phyloP scores from a whole-genome alignment of 2,113 vertebrate species.

The Steatornis caripensis region DNA sequence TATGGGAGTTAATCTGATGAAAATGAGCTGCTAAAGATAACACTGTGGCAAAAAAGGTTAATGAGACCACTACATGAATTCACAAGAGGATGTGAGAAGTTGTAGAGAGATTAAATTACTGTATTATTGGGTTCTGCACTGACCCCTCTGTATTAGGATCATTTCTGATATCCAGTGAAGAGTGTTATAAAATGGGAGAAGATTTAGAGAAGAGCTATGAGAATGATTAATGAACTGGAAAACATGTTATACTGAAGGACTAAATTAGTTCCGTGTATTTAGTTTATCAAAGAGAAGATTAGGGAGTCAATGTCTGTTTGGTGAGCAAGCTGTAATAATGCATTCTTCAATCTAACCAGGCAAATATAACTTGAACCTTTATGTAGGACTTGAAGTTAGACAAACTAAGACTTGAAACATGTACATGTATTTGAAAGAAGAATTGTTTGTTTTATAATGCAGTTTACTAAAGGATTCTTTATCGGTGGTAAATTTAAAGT shows the following conservation, averaged over 20 bases:
- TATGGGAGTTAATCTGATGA: slow-evolving; percentile 34
- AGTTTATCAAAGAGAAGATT: background rate
- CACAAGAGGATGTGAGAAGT: slow-evolving; percentile 11
- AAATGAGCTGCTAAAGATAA: slow-evolving; percentile 62
- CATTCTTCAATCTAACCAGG: background rate
- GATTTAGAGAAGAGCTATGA: background rate
- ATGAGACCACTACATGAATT: slow-evolving; percentile 37
- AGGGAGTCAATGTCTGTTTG: background rate
- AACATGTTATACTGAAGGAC: background rate
- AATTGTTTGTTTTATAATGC: background rate
- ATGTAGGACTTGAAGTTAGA: background rate
- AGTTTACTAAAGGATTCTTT: background rate
- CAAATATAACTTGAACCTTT: background rate
- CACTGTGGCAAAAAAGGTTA: slow-evolving; percentile 48
- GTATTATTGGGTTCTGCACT: slow-evolving; percentile 5
- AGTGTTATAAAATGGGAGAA: background rate
- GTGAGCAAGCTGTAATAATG: background rate
- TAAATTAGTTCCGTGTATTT: background rate
- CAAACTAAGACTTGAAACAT: background rate
- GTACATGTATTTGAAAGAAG: background rate
- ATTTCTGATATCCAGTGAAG: slow-evolving; percentile 7
- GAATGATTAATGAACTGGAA: slow-evolving; percentile 7
- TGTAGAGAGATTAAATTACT: slow-evolving; percentile 20
- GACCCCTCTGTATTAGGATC: background rate
- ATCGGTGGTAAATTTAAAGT: background rate